Evolutionary conservation across 2,113 vertebrate species (phyloP).

Genomic region (Elanoides forficatus): DNA sequence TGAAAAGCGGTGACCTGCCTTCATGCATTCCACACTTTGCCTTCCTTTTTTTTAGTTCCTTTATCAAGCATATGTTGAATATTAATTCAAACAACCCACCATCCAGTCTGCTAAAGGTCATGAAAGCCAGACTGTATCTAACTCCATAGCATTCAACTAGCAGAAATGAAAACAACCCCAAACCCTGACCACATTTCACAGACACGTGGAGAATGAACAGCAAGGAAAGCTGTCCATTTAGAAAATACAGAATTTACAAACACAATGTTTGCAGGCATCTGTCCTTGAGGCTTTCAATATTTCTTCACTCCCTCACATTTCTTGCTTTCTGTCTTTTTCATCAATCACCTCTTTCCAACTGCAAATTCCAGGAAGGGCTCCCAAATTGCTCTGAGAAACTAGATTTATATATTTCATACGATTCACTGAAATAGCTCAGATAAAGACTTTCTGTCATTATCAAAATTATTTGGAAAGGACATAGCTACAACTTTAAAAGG

Average conservation of each 20-base stretch:
- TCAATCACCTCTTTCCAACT: neutral
- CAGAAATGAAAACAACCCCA: neutral
- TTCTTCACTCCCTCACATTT: neutral
- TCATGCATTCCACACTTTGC: neutral
- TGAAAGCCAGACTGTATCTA: neutral
- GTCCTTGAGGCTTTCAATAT: neutral
- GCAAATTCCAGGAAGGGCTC: neutral
- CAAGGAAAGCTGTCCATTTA: neutral
- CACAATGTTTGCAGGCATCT: neutral
- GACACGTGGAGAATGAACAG: neutral
- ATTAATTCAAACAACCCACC: neutral
- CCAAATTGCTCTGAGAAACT: neutral
- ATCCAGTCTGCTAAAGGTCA: neutral
- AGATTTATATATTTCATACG: neutral
- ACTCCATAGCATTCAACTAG: neutral
- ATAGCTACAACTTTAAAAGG: neutral
- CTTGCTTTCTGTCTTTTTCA: neutral
- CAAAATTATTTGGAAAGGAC: neutral
- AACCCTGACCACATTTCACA: neutral
- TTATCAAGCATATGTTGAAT: neutral
- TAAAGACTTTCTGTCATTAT: neutral
- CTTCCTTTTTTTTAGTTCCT: neutral
- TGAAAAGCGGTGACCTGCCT: neutral
- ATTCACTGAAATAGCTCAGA: neutral
- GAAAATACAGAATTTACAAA: neutral